A percentile compares a stretch with the other conserved stretches of the same genome.
These are phyloP conservation scores for Heliconius himera DNA, from an alignment of 1,140 invertebrate genomes.

Conservation along the genomic window DNA sequence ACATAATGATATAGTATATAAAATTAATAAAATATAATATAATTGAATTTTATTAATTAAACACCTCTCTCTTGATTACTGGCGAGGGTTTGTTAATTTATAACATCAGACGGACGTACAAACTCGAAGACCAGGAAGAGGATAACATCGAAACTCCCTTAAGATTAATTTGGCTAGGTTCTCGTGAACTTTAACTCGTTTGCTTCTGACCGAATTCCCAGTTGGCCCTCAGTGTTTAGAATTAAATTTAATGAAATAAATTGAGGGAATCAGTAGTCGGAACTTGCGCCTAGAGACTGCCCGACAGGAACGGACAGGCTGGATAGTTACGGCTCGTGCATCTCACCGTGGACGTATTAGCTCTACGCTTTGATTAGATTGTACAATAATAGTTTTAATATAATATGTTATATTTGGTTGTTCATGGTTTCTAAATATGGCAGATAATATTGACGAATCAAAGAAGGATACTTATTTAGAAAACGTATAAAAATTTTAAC, in stretches of 20 bases:
- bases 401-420: neutral
- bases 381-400: neutral
- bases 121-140: conserved; percentile 63
- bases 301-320: conserved; percentile 43
- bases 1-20: conserved; percentile 31
- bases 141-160: conserved; percentile 79
- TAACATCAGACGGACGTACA: conserved; percentile 65
- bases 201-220: conserved; percentile 76
- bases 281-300: conserved; percentile 52
- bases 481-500: too few relatives aligned
- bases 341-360: conserved; percentile 36
- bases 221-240: conserved; percentile 67
- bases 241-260: conserved; percentile 81
- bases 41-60: conserved; percentile 76
- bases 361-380: conserved; percentile 1
- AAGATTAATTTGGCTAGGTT: conserved; percentile 79
- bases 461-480: too few relatives aligned
- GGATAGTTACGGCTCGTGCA: conserved; percentile 47
- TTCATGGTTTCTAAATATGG: neutral
- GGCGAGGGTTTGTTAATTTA: conserved; percentile 78
- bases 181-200: conserved; percentile 78
- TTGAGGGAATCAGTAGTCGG: conserved; percentile 67
- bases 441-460: neutral
- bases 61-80: conserved; percentile 74
- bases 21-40: conserved; percentile 65